Conservation (phyloP, 2,113 vertebrate species). For the Apteryx owenii region DNA sequence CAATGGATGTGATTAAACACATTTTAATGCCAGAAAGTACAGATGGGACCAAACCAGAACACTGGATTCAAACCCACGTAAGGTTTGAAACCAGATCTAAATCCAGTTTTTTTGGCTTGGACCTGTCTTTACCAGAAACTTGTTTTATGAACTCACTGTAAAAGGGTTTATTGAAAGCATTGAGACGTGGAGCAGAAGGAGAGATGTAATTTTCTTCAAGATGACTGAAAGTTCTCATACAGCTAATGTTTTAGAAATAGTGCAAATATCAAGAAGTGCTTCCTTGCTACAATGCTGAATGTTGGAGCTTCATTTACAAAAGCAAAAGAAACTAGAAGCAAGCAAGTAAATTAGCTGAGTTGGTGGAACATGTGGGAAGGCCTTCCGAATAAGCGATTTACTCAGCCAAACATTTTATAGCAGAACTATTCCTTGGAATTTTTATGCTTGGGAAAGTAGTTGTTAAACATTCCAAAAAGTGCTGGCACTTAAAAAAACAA, state of each 20-base stretch:
- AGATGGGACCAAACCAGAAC: slow-evolving; percentile 65
- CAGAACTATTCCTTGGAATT: slow-evolving; percentile 72
- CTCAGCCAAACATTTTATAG: slow-evolving; percentile 74
- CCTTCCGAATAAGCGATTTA: slow-evolving; percentile 61
- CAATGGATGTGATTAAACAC: slow-evolving; percentile 58
- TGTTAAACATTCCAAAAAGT: slow-evolving; percentile 83
- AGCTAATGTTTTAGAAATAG: slow-evolving; percentile 67
- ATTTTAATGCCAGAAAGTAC: slow-evolving; percentile 71
- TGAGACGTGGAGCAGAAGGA: slow-evolving; percentile 44
- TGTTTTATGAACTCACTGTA: slow-evolving; percentile 66
- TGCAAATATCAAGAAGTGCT: slow-evolving; percentile 79
- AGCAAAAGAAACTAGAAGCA: slow-evolving; percentile 22
- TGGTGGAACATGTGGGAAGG: slow-evolving; percentile 52
- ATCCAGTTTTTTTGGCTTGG: slow-evolving; percentile 60
- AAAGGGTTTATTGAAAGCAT: slow-evolving; percentile 58
- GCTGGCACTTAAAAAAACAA: slow-evolving; percentile 79
- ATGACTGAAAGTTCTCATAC: slow-evolving; percentile 71
- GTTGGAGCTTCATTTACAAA: slow-evolving; percentile 70
- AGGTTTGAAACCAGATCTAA: slow-evolving; percentile 46
- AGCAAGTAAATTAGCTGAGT: slow-evolving; percentile 65
- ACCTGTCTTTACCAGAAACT: slow-evolving; percentile 62
- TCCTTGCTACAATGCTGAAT: slow-evolving; percentile 71
- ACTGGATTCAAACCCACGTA: background rate
- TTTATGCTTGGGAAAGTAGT: slow-evolving; percentile 73
- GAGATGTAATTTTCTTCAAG: slow-evolving; percentile 43